A percentile compares a stretch with the other conserved stretches of the same genome.
Evolutionary conservation across 92 coral and sea anemone genomes (phyloP).

Genomic region (Diadumene lineata): DNA sequence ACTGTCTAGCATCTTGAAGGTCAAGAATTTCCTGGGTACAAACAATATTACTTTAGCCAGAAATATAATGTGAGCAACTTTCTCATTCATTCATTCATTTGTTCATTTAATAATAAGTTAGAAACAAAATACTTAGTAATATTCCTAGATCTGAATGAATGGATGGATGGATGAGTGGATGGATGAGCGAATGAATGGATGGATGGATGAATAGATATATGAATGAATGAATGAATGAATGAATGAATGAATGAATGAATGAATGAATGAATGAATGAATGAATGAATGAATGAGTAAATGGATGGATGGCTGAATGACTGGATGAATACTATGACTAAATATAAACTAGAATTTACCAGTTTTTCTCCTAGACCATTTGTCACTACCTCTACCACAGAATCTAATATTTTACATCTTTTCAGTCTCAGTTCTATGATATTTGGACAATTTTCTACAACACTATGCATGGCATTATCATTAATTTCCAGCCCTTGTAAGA

Average conservation of each 20-base stretch:
- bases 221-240: too few species aligned
- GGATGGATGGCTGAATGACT: neutral
- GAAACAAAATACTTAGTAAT: too few species aligned
- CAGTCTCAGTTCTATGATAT: conserved; percentile 57
- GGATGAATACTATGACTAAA: neutral
- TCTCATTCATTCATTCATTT: too few species aligned
- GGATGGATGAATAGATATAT: too few species aligned
- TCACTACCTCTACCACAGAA: conserved; percentile 48
- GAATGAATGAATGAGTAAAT: neutral
- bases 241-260: neutral
- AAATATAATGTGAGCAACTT: too few species aligned
- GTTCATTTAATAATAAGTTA: too few species aligned
- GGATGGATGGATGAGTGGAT: too few species aligned
- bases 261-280: neutral
- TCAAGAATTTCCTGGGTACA: conserved; percentile 81
- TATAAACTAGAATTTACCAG: conserved; percentile 46
- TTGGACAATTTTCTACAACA: conserved; percentile 75
- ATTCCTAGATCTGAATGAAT: too few species aligned
- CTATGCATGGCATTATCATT: conserved; percentile 49
- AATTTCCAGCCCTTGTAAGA: conserved; percentile 56
- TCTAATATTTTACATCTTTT: conserved; percentile 61
- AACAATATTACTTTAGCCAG: too few species aligned
- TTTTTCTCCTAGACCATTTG: conserved; percentile 45
- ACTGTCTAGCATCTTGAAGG: conserved; percentile 49
- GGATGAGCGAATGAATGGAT: too few species aligned